Evolutionary conservation across 2,888 invertebrate genomes (phyloP).

Genomic region (Alloscopus bannaensis): DNA sequence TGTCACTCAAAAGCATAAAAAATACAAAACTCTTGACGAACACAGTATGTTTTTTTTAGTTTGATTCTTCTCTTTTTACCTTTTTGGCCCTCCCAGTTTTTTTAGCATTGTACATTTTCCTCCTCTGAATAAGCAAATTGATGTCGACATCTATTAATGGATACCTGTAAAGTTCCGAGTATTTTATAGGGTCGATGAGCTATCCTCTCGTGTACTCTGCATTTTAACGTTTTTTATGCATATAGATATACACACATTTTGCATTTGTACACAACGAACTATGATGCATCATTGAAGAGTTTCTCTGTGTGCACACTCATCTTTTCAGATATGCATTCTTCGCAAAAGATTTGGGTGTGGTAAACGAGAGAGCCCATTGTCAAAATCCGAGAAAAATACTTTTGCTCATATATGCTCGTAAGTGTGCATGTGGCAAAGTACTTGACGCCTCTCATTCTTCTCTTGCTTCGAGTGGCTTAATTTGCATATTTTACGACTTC

Average conservation of each 20-base stretch:
- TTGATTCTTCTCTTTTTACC: slow-evolving; percentile 24
- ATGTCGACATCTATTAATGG: slow-evolving; percentile 46
- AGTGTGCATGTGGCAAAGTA: slow-evolving; percentile 18
- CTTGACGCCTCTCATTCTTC: slow-evolving; percentile 32
- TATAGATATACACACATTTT: no score
- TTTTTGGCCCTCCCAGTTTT: slow-evolving; percentile 54
- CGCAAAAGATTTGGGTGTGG: slow-evolving; percentile 40
- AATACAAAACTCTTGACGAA: slow-evolving; percentile 14
- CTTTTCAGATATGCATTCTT: no score
- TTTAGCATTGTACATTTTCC: slow-evolving; percentile 27
- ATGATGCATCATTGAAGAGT: no score
- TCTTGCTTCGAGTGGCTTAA: no score
- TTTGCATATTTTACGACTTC: no score
- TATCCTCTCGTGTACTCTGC: no score
- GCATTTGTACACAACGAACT: no score
- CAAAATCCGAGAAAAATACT: slow-evolving; percentile 44
- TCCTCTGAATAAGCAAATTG: slow-evolving; percentile 48
- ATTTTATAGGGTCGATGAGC: no score
- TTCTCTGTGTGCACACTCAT: no score
- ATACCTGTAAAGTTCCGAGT: slow-evolving; percentile 29
- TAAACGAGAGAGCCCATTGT: slow-evolving; percentile 29
- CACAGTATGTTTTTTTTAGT: slow-evolving; percentile 30
- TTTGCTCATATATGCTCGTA: slow-evolving; percentile 12
- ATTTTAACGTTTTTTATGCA: no score
- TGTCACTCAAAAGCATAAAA: slow-evolving; percentile 48